Percentiles rank a stretch among this genome's conserved stretches.
phyloP scores from a whole-genome alignment of 2,797 vertebrate species.

The Tenualosa ilisha region DNA sequence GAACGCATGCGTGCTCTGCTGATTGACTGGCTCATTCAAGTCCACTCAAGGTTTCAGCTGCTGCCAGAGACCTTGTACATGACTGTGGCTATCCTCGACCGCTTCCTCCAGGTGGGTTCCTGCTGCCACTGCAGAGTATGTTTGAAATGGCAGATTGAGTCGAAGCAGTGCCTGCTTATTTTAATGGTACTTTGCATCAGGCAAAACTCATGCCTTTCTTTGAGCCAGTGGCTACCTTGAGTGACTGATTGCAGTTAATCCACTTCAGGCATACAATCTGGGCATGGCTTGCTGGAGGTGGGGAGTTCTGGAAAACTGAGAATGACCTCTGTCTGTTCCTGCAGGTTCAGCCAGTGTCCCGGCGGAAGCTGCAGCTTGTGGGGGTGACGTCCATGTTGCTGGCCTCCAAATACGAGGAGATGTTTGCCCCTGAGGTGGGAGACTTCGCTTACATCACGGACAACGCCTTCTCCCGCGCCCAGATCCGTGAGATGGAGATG shows the following conservation, averaged over 20 bases:
- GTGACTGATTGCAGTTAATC: too few species aligned
- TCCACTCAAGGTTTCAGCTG: conserved; percentile 89
- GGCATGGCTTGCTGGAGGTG: too few species aligned
- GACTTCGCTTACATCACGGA: conserved; percentile 96
- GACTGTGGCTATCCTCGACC: conserved; percentile 87
- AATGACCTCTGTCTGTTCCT: neutral
- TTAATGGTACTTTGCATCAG: too few species aligned
- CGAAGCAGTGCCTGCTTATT: too few species aligned
- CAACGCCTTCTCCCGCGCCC: conserved; percentile 80
- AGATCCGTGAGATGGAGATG: conserved; percentile 91
- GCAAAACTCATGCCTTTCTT: too few species aligned
- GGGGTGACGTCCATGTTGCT: conserved; percentile 89
- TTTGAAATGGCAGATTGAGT: too few species aligned
- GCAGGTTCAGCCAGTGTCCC: conserved; percentile 84
- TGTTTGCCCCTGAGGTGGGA: conserved; percentile 80
- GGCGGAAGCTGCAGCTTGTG: conserved; percentile 88
- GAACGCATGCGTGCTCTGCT: conserved; percentile 87
- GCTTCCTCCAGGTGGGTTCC: conserved; percentile 84
- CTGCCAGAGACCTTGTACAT: conserved; percentile 94
- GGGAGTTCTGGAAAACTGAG: too few species aligned
- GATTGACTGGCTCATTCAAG: conserved; percentile 95
- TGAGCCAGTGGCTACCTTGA: too few species aligned
- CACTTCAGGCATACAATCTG: too few species aligned
- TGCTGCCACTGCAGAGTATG: too few species aligned
- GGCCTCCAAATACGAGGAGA: conserved; percentile 95